Percentiles rank a stretch among this genome's conserved stretches.
phyloP scores from a whole-genome alignment of 2,797 vertebrate species.

The Knipowitschia caucasica region DNA sequence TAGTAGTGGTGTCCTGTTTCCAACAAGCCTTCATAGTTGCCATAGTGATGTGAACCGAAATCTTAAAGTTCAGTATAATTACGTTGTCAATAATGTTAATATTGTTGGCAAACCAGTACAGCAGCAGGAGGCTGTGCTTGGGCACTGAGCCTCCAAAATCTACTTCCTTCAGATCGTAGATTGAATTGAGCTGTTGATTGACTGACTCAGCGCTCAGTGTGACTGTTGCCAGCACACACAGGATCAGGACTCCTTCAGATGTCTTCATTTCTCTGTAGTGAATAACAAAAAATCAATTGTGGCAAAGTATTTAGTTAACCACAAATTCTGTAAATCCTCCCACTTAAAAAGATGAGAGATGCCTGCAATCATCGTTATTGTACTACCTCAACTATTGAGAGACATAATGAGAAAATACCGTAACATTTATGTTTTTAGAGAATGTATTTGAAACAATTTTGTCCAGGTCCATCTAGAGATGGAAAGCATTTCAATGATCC shows the following conservation, averaged over 20 bases:
- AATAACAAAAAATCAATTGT: too few relatives aligned
- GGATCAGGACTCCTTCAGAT: not conserved
- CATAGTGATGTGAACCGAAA: conserved; percentile 59
- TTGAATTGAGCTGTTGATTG: not conserved
- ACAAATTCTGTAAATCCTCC: too few relatives aligned
- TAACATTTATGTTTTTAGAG: too few relatives aligned
- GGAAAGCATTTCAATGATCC: too few relatives aligned
- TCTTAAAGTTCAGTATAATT: conserved; percentile 43
- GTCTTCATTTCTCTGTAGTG: conserved; percentile 37
- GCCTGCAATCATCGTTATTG: too few relatives aligned
- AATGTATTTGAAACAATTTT: too few relatives aligned
- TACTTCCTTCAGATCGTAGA: not conserved
- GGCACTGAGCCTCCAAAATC: not conserved
- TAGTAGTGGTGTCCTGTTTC: conserved; percentile 41
- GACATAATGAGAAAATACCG: too few relatives aligned
- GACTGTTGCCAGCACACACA: conserved; percentile 31
- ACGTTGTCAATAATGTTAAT: conserved; percentile 28
- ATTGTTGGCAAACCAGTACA: conserved; percentile 61
- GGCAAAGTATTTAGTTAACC: not conserved
- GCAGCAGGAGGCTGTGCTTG: conserved; percentile 13
- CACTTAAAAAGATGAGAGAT: too few relatives aligned
- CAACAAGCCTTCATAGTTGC: conserved; percentile 51
- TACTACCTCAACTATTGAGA: too few relatives aligned
- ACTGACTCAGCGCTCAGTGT: conserved; percentile 11
- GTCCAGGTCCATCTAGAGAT: too few relatives aligned